Evolutionary conservation across 2,888 invertebrate species (phyloP), one percentile per base, ranked within the genome.

Genomic region (Dendrolimus pini): DNA sequence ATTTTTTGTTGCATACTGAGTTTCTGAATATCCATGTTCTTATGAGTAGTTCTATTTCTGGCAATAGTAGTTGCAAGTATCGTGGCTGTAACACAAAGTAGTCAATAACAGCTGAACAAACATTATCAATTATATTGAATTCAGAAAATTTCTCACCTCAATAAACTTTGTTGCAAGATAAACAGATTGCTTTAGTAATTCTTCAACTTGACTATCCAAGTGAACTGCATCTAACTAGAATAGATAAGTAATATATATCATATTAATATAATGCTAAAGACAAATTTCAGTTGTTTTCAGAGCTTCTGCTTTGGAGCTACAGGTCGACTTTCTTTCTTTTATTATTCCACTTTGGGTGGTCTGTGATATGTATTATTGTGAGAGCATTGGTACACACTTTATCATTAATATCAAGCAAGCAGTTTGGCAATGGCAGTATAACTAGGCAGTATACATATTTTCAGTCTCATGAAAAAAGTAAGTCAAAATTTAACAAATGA

Each of bases 181-280:
- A 14, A 95, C 75, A 65, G 95, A 93, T 59, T 93, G 92, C 64
- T 93, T 93, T 55, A 97, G 92, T 55, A 96, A 87, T 62, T 93
- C 94, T 62, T 94, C 92, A 56, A 97, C 93, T 86, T 97, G 96
- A 62, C 92, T 92, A 78, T 97, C 97, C 52, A 97, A 86, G 70
- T 95, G 94, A n/a, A 93, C 90, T 41, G 96, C 95, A 85, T 97
- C 97, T 62, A 96, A 88, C 93, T 95, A 69, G 62, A 80, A 18
- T 41, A 57, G 41, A 41, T 30, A 9, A 55, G n/a, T n/a, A 52
- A 61, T 41, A 56, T 54, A 1, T 54, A 47, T 13, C 54, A 52
- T n/a, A 55, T 18, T 55, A 54, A 42, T 12, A 41, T 18, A 12
- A 53, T 41, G 13, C 6, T 41, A 12, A 10, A 7, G 7, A 9